These are phyloP conservation scores for Drepana arcuata DNA, from an alignment of 1,140 invertebrate species.

Conservation along the genomic window DNA sequence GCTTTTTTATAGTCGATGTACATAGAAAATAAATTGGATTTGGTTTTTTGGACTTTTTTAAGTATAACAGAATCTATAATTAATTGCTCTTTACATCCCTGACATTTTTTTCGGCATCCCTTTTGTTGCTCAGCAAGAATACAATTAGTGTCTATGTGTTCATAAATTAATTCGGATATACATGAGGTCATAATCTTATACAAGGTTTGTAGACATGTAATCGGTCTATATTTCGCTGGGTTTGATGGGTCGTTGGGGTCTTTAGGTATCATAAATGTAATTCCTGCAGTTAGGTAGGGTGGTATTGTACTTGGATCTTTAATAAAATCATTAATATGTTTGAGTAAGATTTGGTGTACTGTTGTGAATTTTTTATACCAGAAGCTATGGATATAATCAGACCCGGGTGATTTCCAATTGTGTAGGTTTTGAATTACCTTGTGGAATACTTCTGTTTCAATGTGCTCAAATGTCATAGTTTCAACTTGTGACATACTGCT, in stretches of 20 bases:
- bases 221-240: constrained; percentile 6
- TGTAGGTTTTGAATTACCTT: neutral
- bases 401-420: constrained; percentile 1
- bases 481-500: neutral
- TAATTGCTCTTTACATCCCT: constrained; percentile 14
- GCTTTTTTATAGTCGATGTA: constrained; percentile 10
- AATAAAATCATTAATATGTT: constrained; percentile 10
- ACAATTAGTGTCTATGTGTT: constrained; percentile 1
- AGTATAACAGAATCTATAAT: constrained; percentile 7
- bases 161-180: constrained; percentile 6
- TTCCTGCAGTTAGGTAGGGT: constrained; percentile 8
- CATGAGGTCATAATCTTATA: constrained; percentile 11
- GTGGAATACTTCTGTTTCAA: neutral
- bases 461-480: neutral
- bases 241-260: neutral
- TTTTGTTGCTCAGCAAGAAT: constrained; percentile 12
- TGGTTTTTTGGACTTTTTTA: neutral
- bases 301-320: constrained; percentile 9
- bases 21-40: constrained; percentile 2
- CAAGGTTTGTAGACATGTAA: constrained; percentile 11
- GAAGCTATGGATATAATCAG: constrained; percentile 15
- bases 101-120: constrained; percentile 8
- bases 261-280: constrained; percentile 8
- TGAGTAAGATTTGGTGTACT: constrained; percentile 7
- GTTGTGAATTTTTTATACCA: constrained; percentile 17